Evolutionary conservation across 2,888 invertebrate species (phyloP).

Genomic region (Hedychridium roseum): DNA sequence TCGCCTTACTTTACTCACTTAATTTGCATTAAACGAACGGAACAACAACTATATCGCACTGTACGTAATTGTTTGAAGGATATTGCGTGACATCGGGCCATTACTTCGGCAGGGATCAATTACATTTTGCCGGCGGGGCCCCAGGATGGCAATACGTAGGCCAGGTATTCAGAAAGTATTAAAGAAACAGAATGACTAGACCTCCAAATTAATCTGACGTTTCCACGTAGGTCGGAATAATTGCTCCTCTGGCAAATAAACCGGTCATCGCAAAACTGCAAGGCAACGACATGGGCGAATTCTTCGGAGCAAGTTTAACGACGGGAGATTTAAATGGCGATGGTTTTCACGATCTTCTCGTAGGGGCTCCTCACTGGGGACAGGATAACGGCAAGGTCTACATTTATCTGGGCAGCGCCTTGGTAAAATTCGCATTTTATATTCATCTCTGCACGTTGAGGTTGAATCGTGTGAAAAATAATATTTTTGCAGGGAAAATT

Average conservation of each 20-base stretch:
- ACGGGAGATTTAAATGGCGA: constrained; percentile 53
- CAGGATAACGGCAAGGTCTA: constrained; percentile 50
- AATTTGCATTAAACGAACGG: background rate
- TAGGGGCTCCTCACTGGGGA: constrained; percentile 55
- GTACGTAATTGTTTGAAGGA: no score
- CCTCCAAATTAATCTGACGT: no score
- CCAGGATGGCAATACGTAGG: constrained; percentile 45
- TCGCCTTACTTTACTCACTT: no score
- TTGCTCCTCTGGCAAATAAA: constrained; percentile 23
- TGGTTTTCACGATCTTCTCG: constrained; percentile 48
- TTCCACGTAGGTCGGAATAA: constrained; percentile 42
- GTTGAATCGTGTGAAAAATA: background rate
- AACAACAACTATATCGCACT: no score
- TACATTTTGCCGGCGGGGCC: constrained; percentile 42
- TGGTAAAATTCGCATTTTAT: no score
- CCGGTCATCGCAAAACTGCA: constrained; percentile 21
- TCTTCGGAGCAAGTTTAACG: constrained; percentile 50
- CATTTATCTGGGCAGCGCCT: constrained; percentile 35
- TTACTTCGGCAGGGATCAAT: constrained; percentile 36
- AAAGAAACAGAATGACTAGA: no score
- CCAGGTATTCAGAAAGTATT: constrained; percentile 36
- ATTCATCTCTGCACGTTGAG: no score
- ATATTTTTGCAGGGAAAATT: constrained; percentile 15
- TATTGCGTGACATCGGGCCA: constrained; percentile 47
- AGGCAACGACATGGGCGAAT: constrained; percentile 48